Evolutionary conservation across 2,797 vertebrate genomes (phyloP).

Genomic region (Pelodytes ibericus): DNA sequence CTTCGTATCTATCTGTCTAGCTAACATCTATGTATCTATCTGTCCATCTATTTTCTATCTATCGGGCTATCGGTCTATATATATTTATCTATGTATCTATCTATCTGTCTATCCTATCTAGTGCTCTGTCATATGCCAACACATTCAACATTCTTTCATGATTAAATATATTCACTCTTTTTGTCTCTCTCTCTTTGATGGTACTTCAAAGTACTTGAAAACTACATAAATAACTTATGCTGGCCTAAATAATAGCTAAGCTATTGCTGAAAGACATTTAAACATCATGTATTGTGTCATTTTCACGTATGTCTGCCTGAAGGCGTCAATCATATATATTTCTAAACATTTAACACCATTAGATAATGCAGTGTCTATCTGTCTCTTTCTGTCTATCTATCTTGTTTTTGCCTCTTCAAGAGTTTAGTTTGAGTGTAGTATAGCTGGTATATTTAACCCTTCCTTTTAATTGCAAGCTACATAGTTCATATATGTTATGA

Average conservation of each 20-base stretch:
- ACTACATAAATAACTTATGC: constrained; percentile 36
- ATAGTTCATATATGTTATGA: too few species aligned
- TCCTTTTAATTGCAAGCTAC: too few species aligned
- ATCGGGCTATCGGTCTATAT: neutral
- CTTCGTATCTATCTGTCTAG: too few species aligned
- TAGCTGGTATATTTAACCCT: too few species aligned
- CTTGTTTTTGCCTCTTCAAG: neutral
- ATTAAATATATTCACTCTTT: constrained; percentile 47
- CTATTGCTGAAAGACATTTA: constrained; percentile 42
- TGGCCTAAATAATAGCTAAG: constrained; percentile 43
- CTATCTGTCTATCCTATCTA: too few species aligned
- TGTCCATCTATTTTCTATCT: neutral
- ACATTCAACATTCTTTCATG: constrained; percentile 38
- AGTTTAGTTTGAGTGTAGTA: too few species aligned
- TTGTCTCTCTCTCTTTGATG: constrained; percentile 46
- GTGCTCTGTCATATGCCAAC: too few species aligned
- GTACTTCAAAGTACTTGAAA: constrained; percentile 36
- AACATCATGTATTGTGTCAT: constrained; percentile 32
- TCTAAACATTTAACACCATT: neutral
- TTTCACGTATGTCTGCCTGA: constrained; percentile 43
- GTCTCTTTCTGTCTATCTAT: neutral
- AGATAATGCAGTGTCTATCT: neutral
- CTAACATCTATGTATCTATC: neutral
- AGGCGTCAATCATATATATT: constrained; percentile 22
- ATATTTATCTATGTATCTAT: neutral